Conservation (phyloP, 2,888 invertebrate genomes). For the Morinoia aosen region DNA sequence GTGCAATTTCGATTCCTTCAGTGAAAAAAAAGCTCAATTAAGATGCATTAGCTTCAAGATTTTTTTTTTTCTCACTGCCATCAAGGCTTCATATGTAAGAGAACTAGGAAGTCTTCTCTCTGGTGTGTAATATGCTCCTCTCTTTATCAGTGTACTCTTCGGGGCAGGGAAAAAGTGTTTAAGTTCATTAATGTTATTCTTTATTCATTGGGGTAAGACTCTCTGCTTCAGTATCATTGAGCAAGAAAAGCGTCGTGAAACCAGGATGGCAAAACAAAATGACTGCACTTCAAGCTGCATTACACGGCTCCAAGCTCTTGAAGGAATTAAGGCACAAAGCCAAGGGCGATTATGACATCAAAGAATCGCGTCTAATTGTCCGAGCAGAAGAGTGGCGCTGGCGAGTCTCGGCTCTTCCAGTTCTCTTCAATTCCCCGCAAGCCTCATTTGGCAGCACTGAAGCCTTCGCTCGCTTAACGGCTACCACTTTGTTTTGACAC, state of each 20-base stretch:
- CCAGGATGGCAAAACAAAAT: not conserved
- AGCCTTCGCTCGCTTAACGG: constrained; percentile 39
- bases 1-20: too few species aligned
- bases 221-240: not conserved
- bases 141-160: not conserved
- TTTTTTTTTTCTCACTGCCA: too few species aligned
- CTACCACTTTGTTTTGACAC: constrained; percentile 24
- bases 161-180: not conserved
- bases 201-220: not conserved
- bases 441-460: constrained; percentile 20
- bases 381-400: constrained; percentile 20
- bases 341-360: constrained; percentile 32
- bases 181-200: not conserved
- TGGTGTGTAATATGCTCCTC: not conserved
- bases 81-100: too few species aligned
- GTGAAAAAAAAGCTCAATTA: too few species aligned
- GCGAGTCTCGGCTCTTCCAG: not conserved
- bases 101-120: too few species aligned
- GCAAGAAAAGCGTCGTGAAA: not conserved
- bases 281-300: constrained; percentile 12
- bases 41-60: too few species aligned
- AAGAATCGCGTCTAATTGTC: constrained; percentile 48
- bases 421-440: not conserved
- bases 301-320: not conserved
- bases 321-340: constrained; percentile 7